Percentiles rank a stretch among this genome's conserved stretches.
Evolutionary conservation across 2,113 vertebrate species (phyloP).

Genomic region (Dasyprocta punctata): DNA sequence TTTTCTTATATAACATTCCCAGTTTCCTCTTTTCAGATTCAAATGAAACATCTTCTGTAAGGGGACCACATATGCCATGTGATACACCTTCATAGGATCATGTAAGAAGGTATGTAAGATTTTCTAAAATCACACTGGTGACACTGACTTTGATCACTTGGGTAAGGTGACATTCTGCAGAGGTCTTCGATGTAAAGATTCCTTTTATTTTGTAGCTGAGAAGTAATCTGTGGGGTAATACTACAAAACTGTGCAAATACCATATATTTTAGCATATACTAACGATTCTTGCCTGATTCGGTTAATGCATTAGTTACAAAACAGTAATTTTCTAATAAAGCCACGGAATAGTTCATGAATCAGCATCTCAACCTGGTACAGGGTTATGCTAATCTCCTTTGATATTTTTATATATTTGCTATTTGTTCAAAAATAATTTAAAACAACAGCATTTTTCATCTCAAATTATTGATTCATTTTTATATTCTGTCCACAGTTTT

Average conservation of each 20-base stretch:
- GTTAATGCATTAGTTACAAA: background rate
- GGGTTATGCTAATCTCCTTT: background rate
- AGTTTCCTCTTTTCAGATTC: background rate
- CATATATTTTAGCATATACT: background rate
- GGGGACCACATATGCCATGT: background rate
- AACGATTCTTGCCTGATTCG: background rate
- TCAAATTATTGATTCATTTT: background rate
- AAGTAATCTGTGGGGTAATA: background rate
- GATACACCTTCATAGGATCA: background rate
- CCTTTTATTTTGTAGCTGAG: background rate
- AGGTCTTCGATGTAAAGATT: background rate
- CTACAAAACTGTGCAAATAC: background rate
- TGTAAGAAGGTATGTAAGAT: background rate
- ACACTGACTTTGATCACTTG: background rate
- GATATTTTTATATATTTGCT: background rate
- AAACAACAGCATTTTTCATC: background rate
- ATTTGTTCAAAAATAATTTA: background rate
- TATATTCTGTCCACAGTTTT: constrained; percentile 4
- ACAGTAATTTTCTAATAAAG: background rate
- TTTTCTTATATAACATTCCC: background rate
- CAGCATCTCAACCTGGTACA: background rate
- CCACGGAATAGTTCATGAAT: background rate
- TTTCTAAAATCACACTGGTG: background rate
- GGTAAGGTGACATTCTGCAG: background rate
- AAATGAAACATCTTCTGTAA: background rate